Base-by-base conservation (phyloP, 2,113 vertebrate genomes). In the Tiliqua scincoides region DNA sequence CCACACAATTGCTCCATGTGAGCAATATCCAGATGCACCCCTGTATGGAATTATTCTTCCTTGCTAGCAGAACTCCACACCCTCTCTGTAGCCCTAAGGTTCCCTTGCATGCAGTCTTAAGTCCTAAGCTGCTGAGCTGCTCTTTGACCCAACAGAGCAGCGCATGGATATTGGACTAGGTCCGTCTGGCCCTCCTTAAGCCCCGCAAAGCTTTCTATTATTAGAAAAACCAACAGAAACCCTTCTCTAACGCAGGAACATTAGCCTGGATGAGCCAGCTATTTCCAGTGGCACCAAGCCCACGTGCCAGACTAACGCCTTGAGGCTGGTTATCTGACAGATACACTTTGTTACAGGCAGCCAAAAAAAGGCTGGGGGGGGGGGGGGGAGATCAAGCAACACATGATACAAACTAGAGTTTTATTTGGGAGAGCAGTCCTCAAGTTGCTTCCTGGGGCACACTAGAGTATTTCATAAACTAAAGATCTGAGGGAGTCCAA, bases 161-260 rank as follows among this genome's bases (percentile, higher is more conserved):
- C 7, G 7, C 7, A 8, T 5, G 37, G 72, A 48, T n/a, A 27
- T 8, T 23, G 57, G 15, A 37, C 37, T 37, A 57, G 21, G 1
- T 57, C 48, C 23, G 23, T 72, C 81, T 72, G 52, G 67, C 68
- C 71, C 59, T n/a, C 71, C 48, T 48, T 75, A 74, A 84, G 82
- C 37, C 35, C 30, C 17, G 12, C 61, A 74, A 74, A 84, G 82
- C 71, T 84, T 32, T n/a, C 67, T 83, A 83, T 72, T 73, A 83
- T 61, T 72, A 84, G 70, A 63, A 75, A 74, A 48, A 21, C 27
- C 71, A 84, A 74, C 35, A 43, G 52, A 83, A 52, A 14, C 54
- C 57, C 67, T 72, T 27, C 67, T 10, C 11, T 10, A 37, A 11
- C 21, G 21, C n/a, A 23, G n/a, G 15, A 61, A 68, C 23, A 72